Conservation (phyloP, 2,797 vertebrate genomes). For the Myripristis murdjan region DNA sequence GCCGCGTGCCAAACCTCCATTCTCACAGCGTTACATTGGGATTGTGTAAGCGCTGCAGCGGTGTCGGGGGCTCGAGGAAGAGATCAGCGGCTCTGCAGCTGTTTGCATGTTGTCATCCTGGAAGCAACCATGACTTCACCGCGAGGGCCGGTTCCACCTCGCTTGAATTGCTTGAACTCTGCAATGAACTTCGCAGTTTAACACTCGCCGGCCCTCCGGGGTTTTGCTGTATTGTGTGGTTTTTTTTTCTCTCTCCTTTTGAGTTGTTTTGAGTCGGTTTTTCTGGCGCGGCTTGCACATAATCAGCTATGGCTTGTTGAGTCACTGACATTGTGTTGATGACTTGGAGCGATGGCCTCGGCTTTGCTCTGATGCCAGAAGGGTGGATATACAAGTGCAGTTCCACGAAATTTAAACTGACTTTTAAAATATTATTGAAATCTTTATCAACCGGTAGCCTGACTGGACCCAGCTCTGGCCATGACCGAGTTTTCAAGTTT, state of each 20-base stretch:
- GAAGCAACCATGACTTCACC: slow-evolving; percentile 69
- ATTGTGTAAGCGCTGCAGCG: slow-evolving; percentile 59
- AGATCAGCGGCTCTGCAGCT: slow-evolving; percentile 74
- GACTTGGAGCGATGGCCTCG: background rate
- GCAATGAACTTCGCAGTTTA: slow-evolving; percentile 37
- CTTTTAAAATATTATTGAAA: slow-evolving; percentile 45
- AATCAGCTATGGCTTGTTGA: background rate
- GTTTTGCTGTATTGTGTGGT: background rate
- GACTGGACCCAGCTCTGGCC: background rate
- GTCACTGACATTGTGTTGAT: slow-evolving; percentile 25
- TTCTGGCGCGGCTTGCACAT: background rate
- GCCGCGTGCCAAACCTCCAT: slow-evolving; percentile 48
- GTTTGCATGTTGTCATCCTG: slow-evolving; percentile 69
- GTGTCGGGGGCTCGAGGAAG: slow-evolving; percentile 47
- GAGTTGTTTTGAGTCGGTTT: background rate
- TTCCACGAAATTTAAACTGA: slow-evolving; percentile 6
- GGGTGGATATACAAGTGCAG: slow-evolving; percentile 50
- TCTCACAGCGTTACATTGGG: slow-evolving; percentile 44
- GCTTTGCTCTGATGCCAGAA: slow-evolving; percentile 16
- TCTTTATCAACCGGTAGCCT: slow-evolving; percentile 35
- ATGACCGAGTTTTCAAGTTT: too few species aligned
- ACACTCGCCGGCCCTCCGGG: slow-evolving; percentile 12
- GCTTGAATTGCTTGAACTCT: slow-evolving; percentile 38
- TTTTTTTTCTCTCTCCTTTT: too few species aligned
- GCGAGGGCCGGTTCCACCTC: slow-evolving; percentile 46